Percentiles rank a stretch among this genome's conserved stretches.
Evolutionary conservation across 2,888 invertebrate species (phyloP).

Genomic region (Diaprepes abbreviatus): DNA sequence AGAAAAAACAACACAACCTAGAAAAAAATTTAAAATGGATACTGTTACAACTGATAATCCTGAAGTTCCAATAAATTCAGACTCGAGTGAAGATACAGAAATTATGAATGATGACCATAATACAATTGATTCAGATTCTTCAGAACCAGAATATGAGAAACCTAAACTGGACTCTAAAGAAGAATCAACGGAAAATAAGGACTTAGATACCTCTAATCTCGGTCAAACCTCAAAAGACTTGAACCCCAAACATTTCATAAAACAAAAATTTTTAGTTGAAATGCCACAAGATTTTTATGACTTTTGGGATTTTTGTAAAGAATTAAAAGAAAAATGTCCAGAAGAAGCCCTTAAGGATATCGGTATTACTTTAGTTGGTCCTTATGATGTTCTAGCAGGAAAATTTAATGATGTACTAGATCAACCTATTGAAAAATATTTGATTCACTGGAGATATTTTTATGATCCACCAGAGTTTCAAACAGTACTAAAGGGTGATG

Average conservation of each 20-base stretch:
- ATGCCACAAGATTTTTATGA: slow-evolving; percentile 93
- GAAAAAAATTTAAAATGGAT: slow-evolving; percentile 25
- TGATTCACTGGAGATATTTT: slow-evolving; percentile 91
- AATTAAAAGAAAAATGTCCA: slow-evolving; percentile 71
- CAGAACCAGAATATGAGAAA: not conserved
- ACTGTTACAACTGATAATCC: slow-evolving; percentile 3
- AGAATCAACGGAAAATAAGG: not conserved
- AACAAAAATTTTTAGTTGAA: slow-evolving; percentile 82
- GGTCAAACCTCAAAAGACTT: slow-evolving; percentile 17
- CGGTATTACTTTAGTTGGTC: slow-evolving; percentile 85
- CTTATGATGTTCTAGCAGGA: slow-evolving; percentile 85
- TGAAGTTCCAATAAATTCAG: not conserved
- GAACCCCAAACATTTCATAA: slow-evolving; percentile 71
- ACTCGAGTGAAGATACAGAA: not conserved
- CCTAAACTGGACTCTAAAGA: not conserved
- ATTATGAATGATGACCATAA: not conserved
- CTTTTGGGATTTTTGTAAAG: slow-evolving; percentile 84
- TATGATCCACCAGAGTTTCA: slow-evolving; percentile 97
- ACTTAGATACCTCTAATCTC: not conserved
- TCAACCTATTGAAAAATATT: slow-evolving; percentile 68
- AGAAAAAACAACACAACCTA: slow-evolving; percentile 47
- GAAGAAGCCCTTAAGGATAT: slow-evolving; percentile 75
- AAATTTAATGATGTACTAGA: slow-evolving; percentile 71
- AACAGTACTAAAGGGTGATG: slow-evolving; percentile 80
- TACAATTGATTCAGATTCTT: not conserved